These are phyloP conservation scores for Notechis scutatus DNA, from an alignment of 2,113 vertebrate species.

Conservation along the genomic window DNA sequence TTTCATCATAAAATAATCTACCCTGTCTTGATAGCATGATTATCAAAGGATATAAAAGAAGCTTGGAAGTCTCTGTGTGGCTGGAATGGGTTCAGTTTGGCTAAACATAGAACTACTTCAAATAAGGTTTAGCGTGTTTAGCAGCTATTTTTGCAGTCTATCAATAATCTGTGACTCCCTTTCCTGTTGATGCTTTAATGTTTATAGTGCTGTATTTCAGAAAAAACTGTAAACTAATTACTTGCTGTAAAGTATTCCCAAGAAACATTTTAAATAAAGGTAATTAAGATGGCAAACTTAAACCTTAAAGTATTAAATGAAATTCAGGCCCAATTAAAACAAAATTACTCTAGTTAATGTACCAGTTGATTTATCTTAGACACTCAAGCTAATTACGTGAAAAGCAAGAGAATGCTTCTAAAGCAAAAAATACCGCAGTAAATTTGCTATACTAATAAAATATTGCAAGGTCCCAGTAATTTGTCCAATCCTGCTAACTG, in stretches of 20 bases:
- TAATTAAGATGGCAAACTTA: neutral
- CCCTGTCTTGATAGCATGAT: neutral
- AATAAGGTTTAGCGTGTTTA: neutral
- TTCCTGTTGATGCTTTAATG: neutral
- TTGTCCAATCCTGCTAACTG: neutral
- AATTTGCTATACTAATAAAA: neutral
- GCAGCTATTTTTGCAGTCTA: neutral
- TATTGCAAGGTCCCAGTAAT: neutral
- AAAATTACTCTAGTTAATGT: neutral
- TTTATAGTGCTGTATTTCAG: neutral
- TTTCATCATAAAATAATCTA: neutral
- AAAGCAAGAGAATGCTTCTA: neutral
- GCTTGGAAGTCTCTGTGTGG: neutral
- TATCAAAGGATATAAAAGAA: neutral
- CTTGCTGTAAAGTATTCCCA: neutral
- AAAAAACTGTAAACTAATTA: neutral
- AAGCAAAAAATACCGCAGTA: neutral
- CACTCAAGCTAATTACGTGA: neutral
- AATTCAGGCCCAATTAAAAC: neutral
- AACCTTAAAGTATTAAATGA: neutral
- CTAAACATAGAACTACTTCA: neutral
- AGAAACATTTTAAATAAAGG: neutral
- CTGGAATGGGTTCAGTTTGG: neutral
- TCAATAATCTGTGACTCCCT: neutral
- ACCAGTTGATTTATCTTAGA: neutral